Evolutionary conservation across 2,113 vertebrate genomes (phyloP).

Genomic region (Seriola dumerili): DNA sequence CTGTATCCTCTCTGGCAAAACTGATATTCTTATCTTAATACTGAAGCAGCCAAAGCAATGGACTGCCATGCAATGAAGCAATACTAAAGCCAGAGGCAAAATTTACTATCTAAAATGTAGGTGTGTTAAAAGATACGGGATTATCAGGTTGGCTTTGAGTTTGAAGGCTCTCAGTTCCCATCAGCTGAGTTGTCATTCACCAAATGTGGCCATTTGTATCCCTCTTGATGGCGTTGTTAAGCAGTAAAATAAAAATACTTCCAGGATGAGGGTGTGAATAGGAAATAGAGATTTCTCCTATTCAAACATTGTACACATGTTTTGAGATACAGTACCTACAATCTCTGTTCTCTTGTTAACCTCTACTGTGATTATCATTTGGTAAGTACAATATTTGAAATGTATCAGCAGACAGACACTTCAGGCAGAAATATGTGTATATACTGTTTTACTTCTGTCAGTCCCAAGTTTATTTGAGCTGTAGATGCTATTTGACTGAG

Average conservation of each 20-base stretch:
- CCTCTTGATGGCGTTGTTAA: neutral
- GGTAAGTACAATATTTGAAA: constrained; percentile 66
- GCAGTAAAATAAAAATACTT: neutral
- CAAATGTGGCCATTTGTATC: neutral
- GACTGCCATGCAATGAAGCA: neutral
- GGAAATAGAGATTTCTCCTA: neutral
- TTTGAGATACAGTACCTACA: neutral
- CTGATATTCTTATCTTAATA: neutral
- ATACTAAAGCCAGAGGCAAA: neutral
- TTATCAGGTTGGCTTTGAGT: neutral
- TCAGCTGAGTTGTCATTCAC: neutral
- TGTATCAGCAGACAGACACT: constrained; percentile 15
- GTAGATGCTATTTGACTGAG: neutral
- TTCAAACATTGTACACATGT: constrained; percentile 3
- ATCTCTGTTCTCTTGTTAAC: constrained; percentile 31
- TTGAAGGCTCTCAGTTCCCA: neutral
- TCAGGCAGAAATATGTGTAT: neutral
- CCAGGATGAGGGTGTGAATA: neutral
- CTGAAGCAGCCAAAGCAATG: neutral
- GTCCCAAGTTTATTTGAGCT: neutral
- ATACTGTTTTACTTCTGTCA: neutral
- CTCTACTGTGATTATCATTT: constrained; percentile 54
- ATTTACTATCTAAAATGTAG: neutral
- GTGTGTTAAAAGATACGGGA: neutral
- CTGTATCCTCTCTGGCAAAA: neutral